Conservation (phyloP, 2,797 vertebrate genomes). For the Botia almorhae region DNA sequence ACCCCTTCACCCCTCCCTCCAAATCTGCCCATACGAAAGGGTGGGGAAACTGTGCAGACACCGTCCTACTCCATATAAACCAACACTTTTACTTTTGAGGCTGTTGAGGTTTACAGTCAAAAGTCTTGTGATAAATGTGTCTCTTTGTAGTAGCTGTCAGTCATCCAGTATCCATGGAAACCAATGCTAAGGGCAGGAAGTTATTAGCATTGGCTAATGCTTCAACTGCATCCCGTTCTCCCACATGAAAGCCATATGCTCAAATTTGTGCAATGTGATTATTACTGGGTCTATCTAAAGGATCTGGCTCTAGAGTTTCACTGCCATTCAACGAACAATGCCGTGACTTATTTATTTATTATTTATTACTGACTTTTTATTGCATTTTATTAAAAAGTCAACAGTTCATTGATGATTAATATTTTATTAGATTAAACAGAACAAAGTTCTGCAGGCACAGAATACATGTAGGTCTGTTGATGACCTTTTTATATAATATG, state of each 20-base stretch:
- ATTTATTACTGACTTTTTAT: too few species aligned
- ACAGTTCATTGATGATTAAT: too few species aligned
- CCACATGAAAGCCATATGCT: slow-evolving; percentile 25
- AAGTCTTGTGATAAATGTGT: slow-evolving; percentile 44
- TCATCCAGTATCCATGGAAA: slow-evolving; percentile 51
- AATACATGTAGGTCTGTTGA: too few species aligned
- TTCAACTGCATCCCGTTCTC: slow-evolving; percentile 26
- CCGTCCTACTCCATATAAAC: slow-evolving; percentile 19
- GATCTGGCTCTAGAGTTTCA: too few species aligned
- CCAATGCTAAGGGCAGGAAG: slow-evolving; percentile 37
- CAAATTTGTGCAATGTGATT: slow-evolving; percentile 13
- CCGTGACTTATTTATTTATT: slow-evolving; percentile 28
- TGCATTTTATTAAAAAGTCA: too few species aligned
- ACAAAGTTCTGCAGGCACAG: too few species aligned
- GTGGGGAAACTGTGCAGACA: slow-evolving; percentile 43
- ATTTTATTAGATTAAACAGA: too few species aligned
- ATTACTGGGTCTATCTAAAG: too few species aligned
- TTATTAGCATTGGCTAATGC: slow-evolving; percentile 38
- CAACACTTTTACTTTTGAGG: slow-evolving; percentile 51
- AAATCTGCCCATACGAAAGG: slow-evolving; percentile 29
- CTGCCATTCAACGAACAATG: slow-evolving; percentile 24
- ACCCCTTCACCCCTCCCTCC: slow-evolving; percentile 38
- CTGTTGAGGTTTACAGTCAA: slow-evolving; percentile 19
- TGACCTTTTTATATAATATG: too few species aligned
- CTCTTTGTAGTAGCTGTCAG: slow-evolving; percentile 45